A percentile compares a stretch with the other conserved stretches of the same genome.
Conservation (phyloP, 2,888 invertebrate species). For the Hemaris fuciformis region DNA sequence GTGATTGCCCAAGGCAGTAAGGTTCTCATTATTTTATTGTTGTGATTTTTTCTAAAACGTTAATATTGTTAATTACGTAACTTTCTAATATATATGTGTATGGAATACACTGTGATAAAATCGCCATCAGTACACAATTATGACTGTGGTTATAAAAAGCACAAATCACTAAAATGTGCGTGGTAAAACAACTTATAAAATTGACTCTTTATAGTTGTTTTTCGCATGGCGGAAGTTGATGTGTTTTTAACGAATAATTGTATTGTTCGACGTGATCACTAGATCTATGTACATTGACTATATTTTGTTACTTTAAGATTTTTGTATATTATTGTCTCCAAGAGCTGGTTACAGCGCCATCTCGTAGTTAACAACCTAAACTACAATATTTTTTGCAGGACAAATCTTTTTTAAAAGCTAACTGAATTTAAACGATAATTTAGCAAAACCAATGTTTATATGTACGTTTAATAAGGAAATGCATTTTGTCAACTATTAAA, state of each 20-base stretch:
- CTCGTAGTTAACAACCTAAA: neutral
- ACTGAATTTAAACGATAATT: neutral
- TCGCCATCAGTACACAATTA: neutral
- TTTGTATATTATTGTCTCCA: too few relatives aligned
- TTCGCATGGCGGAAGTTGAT: neutral
- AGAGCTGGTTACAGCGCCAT: neutral
- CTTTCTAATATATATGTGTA: neutral
- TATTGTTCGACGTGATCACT: neutral
- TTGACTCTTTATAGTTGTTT: neutral
- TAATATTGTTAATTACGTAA: too few relatives aligned
- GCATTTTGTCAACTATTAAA: neutral
- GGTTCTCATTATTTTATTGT: neutral
- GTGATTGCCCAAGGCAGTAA: neutral
- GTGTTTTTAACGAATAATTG: neutral
- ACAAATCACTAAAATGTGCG: too few relatives aligned
- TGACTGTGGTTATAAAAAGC: neutral
- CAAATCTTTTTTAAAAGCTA: neutral
- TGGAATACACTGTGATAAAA: neutral
- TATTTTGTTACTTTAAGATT: neutral
- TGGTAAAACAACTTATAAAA: neutral
- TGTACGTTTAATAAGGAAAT: neutral
- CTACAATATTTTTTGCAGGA: neutral
- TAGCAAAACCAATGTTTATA: neutral
- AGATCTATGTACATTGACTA: neutral
- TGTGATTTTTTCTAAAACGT: neutral